Percentiles rank a stretch among this genome's conserved stretches.
phyloP scores from a whole-genome alignment of 2,797 vertebrate genomes.

The Amblyraja radiata region DNA sequence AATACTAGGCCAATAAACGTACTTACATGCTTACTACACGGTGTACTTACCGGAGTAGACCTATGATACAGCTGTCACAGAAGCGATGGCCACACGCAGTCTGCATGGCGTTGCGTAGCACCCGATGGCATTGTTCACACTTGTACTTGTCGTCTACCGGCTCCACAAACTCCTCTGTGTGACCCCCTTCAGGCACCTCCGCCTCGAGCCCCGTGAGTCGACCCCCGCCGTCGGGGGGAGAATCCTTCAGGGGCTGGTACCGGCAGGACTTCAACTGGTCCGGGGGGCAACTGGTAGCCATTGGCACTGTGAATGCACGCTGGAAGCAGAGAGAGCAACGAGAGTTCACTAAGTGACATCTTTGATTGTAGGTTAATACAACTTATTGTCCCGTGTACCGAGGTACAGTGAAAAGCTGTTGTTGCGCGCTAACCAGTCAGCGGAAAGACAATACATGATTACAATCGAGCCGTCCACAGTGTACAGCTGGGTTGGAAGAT shows the following conservation, averaged over 20 bases:
- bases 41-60: not conserved
- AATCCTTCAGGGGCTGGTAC: not conserved
- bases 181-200: not conserved
- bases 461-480: too few relatives aligned
- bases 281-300: not conserved
- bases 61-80: not conserved
- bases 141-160: slow-evolving; percentile 19
- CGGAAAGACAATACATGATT: too few relatives aligned
- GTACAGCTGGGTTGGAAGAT: too few relatives aligned
- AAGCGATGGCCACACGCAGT: slow-evolving; percentile 32
- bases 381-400: too few relatives aligned
- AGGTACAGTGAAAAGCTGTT: too few relatives aligned
- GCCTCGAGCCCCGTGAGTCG: not conserved
- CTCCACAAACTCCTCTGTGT: slow-evolving; percentile 4
- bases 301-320: not conserved
- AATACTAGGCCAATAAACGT: too few relatives aligned
- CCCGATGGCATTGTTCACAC: not conserved
- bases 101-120: slow-evolving; percentile 17
- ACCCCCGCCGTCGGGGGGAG: not conserved
- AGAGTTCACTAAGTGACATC: not conserved
- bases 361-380: too few relatives aligned
- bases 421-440: too few relatives aligned
- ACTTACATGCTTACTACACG: too few relatives aligned
- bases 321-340: not conserved
- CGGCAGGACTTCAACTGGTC: not conserved